Conservation (phyloP, 2,797 vertebrate genomes). For the Peromyscus aztecus region DNA sequence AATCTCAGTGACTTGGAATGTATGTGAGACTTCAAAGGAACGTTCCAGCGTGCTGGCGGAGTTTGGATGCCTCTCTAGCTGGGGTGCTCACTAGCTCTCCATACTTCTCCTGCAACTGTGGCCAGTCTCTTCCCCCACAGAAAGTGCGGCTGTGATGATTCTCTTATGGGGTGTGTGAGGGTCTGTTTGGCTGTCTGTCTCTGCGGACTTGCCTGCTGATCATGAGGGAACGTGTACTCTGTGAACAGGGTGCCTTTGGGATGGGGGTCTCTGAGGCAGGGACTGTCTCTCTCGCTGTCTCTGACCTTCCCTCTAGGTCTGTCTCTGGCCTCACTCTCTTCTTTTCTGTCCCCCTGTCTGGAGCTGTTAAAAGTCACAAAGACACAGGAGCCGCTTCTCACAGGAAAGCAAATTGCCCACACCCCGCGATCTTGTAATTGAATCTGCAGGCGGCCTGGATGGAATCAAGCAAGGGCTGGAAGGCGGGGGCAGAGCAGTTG, state of each 20-base stretch:
- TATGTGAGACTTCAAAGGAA: neutral
- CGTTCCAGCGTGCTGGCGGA: fast-evolving
- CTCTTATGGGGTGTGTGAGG: neutral
- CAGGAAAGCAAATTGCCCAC: constrained; percentile 63
- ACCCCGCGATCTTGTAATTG: constrained; percentile 65
- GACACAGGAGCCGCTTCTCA: neutral
- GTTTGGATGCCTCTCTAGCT: neutral
- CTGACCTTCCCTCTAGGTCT: neutral
- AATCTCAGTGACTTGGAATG: neutral
- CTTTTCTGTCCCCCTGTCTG: neutral
- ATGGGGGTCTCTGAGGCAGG: neutral
- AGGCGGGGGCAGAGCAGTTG: neutral
- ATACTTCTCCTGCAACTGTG: too few relatives aligned
- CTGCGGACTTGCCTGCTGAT: neutral
- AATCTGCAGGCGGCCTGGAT: constrained; percentile 62
- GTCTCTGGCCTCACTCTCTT: neutral
- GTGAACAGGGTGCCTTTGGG: neutral
- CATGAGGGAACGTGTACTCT: neutral
- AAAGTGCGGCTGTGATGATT: neutral
- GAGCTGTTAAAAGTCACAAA: constrained; percentile 49
- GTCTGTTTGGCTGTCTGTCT: neutral
- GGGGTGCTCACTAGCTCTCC: neutral
- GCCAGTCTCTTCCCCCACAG: neutral
- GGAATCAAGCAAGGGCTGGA: constrained; percentile 15
- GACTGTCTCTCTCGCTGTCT: neutral